phyloP scores from a whole-genome alignment of 2,113 vertebrate species.

The Taurulus bubalis region DNA sequence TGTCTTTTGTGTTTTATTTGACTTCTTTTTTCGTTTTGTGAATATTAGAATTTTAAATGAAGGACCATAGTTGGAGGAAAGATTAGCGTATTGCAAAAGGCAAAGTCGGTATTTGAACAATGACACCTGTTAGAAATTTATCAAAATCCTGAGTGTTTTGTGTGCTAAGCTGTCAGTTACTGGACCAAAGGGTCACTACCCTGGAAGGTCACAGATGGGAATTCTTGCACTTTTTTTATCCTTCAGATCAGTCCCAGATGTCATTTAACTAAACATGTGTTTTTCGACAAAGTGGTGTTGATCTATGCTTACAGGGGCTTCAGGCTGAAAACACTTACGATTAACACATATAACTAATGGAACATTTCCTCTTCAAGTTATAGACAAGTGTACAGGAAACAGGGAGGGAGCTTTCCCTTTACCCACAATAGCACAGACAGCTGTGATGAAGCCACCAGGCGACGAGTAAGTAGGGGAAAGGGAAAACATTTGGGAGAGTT shows the following conservation, averaged over 20 bases:
- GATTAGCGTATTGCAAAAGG: slow-evolving; percentile 1
- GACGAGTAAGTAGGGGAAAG: slow-evolving; percentile 71
- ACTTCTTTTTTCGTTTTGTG: background rate
- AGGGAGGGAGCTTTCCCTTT: slow-evolving; percentile 15
- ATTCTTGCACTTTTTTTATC: slow-evolving; percentile 19
- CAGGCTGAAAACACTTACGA: background rate
- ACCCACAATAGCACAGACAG: slow-evolving; percentile 30
- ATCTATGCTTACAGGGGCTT: background rate
- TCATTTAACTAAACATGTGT: slow-evolving; percentile 7
- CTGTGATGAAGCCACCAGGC: slow-evolving; percentile 1
- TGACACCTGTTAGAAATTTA: slow-evolving; percentile 42
- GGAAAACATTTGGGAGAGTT: slow-evolving; percentile 59
- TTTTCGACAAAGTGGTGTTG: background rate
- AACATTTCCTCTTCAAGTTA: slow-evolving; percentile 51
- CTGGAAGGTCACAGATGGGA: slow-evolving; percentile 25
- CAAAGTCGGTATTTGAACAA: slow-evolving; percentile 42
- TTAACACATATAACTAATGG: background rate
- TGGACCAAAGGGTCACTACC: slow-evolving; percentile 21
- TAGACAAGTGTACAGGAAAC: slow-evolving; percentile 38
- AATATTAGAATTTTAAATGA: background rate
- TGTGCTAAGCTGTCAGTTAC: slow-evolving; percentile 36
- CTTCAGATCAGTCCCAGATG: slow-evolving; percentile 29
- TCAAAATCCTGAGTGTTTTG: slow-evolving; percentile 41
- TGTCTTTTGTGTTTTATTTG: background rate
- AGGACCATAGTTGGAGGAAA: background rate